Base-by-base conservation (phyloP, 2,797 vertebrate species). In the Acanthopagrus latus region DNA sequence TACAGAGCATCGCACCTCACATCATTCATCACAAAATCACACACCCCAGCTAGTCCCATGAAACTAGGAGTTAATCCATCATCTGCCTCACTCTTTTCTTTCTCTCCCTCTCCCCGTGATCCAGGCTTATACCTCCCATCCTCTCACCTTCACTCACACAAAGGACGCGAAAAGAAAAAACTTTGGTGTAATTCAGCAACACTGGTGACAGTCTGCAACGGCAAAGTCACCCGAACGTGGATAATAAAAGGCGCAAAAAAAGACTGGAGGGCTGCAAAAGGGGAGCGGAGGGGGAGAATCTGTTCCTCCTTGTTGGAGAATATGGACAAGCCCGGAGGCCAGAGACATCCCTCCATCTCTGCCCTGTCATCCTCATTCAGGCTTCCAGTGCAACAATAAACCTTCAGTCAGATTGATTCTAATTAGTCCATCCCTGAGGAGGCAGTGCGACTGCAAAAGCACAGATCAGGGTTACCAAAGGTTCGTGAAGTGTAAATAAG, bases 41-140 rank as follows among this genome's bases (percentile, higher is more conserved):
- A 82, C 89, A 90, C 83, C 85, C 88, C 77, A 65, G 90, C 91
- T 89, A 87, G 92, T 94, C 93, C 91, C 91, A 89, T 90, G 91
- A 84, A 93, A 94, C 92, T 92, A 91, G 86, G 80, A 92, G 92
- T 94, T 94, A 93, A 94, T 94, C 92, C 89, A 94, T 94, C 93
- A 94, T 93, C 83, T 88, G 88, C 92, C 90, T 89, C 93, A 71
- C 90, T 54, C 81, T 81, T 91, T 93, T 89, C 87, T 86, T 63
- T 59, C 82, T 74, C 83, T 81, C 85, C 47, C 86, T 83, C 86
- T 82, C 70, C 76, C 72, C 82, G 77, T 87, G 83, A 91, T 91
- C 88, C 87, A 80, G 88, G 87, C 89, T 91, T 91, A 87, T 91
- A 94, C 90, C 84, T 89, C 82, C 86, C 86, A 86, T 92, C 82